Conservation (phyloP, 2,888 invertebrate species). For the Villa cingulata region DNA sequence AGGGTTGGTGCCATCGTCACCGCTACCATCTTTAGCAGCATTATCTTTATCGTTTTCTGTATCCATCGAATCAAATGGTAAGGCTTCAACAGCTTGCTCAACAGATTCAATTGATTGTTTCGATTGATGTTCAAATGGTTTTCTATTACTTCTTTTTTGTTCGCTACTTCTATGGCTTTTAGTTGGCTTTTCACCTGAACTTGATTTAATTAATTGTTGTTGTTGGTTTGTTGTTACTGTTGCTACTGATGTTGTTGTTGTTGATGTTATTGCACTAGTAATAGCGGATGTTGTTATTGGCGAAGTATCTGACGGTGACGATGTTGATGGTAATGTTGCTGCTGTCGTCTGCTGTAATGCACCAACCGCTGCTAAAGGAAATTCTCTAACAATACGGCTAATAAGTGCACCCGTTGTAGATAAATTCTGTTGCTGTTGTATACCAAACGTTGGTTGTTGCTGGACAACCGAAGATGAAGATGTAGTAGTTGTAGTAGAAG, state of each 20-base stretch:
- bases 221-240: too few relatives aligned
- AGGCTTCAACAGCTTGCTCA: conserved; percentile 4
- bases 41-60: background rate
- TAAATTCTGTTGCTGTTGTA: background rate
- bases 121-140: background rate
- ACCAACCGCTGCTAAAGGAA: conserved; percentile 19
- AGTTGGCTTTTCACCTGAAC: background rate
- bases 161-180: background rate
- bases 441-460: background rate
- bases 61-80: background rate
- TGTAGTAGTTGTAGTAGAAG: background rate
- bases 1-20: background rate
- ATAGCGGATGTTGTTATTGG: conserved; percentile 13
- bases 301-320: conserved; percentile 14
- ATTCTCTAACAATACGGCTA: conserved; percentile 24
- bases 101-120: background rate
- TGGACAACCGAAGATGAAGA: background rate
- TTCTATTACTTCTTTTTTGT: background rate
- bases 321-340: background rate
- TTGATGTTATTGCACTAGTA: background rate
- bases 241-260: background rate
- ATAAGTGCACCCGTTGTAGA: conserved; percentile 20
- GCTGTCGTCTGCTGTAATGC: background rate
- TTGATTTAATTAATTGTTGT: background rate
- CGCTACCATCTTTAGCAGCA: background rate